These are phyloP conservation scores for Platyscapa corneri DNA, from an alignment of 1,140 invertebrate genomes.

Conservation along the genomic window DNA sequence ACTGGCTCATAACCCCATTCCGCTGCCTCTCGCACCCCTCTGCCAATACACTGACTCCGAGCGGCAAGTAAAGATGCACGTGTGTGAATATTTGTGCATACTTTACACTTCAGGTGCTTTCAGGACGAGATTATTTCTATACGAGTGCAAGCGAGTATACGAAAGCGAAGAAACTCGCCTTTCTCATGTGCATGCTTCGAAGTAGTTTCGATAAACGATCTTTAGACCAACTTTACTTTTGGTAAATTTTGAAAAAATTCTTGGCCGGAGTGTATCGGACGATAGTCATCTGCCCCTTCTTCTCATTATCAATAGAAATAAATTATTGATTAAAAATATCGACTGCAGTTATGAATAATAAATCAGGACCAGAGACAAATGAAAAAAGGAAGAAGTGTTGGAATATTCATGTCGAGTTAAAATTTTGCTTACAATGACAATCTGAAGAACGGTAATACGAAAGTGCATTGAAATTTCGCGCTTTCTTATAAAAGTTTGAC, in stretches of 20 bases:
- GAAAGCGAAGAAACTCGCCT: not conserved
- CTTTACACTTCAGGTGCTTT: conserved; percentile 38
- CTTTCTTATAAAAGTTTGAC: not conserved
- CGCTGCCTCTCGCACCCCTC: not conserved
- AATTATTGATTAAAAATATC: not conserved
- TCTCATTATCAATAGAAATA: not conserved
- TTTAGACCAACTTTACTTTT: not conserved
- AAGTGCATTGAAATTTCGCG: not conserved
- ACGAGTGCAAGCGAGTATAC: not conserved
- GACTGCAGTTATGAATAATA: not conserved
- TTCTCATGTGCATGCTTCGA: not conserved
- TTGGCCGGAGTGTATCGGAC: not conserved
- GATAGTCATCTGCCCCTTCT: not conserved
- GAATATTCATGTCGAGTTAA: not conserved
- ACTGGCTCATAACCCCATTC: not conserved
- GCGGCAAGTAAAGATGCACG: not conserved
- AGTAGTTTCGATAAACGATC: conserved; percentile 7
- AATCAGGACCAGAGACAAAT: not conserved
- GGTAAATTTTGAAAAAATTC: not conserved
- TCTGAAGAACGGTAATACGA: not conserved
- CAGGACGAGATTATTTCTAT: conserved; percentile 27
- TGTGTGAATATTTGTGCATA: conserved; percentile 37
- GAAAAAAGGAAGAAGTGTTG: not conserved
- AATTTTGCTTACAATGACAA: not conserved
- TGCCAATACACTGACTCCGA: not conserved